Conservation (phyloP, 2,888 invertebrate genomes). For the Oegoconia quadripuncta region DNA sequence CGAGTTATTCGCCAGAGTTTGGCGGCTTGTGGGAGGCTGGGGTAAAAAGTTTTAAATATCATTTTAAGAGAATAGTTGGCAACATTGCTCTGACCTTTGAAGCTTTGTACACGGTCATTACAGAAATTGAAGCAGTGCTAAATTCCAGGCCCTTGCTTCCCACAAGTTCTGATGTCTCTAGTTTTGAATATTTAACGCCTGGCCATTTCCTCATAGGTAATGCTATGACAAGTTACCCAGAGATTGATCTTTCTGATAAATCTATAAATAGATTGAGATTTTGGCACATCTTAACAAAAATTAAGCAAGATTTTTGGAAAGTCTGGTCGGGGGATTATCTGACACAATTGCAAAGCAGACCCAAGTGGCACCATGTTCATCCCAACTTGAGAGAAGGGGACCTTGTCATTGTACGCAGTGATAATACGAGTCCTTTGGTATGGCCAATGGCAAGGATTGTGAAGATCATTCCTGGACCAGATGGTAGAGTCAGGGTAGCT, state of each 20-base stretch:
- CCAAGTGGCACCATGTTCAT: no score
- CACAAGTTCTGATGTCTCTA: slow-evolving; percentile 7
- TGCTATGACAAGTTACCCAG: slow-evolving; percentile 13
- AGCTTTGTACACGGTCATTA: slow-evolving; percentile 12
- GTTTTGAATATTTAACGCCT: slow-evolving; percentile 15
- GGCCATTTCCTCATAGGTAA: no score
- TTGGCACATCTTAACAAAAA: slow-evolving; percentile 12
- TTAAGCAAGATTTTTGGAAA: slow-evolving; percentile 21
- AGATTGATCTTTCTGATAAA: slow-evolving; percentile 12
- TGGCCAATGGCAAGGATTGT: no score
- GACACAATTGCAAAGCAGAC: slow-evolving; percentile 17
- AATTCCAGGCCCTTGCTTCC: slow-evolving; percentile 14
- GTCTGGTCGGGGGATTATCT: no score
- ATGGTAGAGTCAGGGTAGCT: no score
- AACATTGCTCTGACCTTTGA: slow-evolving; percentile 12
- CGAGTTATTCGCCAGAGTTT: slow-evolving; percentile 17
- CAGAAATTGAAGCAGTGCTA: slow-evolving; percentile 13
- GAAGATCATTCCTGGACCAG: no score
- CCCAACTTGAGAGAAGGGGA: no score
- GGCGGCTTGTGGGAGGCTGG: slow-evolving; percentile 19
- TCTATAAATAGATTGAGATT: slow-evolving; percentile 16
- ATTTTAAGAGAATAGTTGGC: slow-evolving; percentile 11
- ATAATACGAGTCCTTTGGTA: no score
- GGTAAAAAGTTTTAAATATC: slow-evolving; percentile 15
- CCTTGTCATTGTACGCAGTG: no score